Conservation (phyloP, 2,113 vertebrate genomes). For the Gymnorhina tibicen region DNA sequence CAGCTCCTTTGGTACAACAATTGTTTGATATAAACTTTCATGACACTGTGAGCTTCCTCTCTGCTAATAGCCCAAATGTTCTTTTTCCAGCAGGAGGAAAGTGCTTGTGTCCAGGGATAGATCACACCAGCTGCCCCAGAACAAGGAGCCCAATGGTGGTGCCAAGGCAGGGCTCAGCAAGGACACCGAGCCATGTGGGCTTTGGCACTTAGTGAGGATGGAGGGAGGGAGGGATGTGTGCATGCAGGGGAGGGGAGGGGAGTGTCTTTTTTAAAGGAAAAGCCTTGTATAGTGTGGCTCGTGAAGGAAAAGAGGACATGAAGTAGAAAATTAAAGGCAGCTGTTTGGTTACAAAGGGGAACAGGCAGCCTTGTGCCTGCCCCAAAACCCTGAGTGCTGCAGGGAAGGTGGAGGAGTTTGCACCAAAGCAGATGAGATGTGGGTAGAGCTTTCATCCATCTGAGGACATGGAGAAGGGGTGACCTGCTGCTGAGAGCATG, state of each 20-base stretch:
- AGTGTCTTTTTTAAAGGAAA: background rate
- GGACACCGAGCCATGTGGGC: background rate
- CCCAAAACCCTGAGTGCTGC: background rate
- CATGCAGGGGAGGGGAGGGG: background rate
- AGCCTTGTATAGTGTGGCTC: background rate
- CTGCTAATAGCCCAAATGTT: slow-evolving; percentile 44
- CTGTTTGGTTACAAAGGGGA: background rate
- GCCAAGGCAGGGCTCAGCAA: background rate
- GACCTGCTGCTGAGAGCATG: background rate
- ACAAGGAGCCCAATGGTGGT: background rate
- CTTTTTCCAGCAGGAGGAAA: slow-evolving; percentile 58
- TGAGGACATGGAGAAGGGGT: background rate
- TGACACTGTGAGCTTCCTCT: slow-evolving; percentile 61
- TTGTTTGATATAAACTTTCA: slow-evolving; percentile 55
- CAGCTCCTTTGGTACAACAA: slow-evolving; percentile 48
- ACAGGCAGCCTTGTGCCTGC: background rate
- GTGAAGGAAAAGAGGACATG: background rate
- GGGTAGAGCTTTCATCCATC: background rate
- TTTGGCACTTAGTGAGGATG: background rate
- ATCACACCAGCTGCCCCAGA: background rate
- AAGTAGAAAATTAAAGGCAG: background rate
- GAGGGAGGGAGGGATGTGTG: background rate
- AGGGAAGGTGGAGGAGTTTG: background rate
- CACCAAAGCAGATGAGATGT: background rate
- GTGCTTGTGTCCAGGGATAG: slow-evolving; percentile 4